Base-by-base conservation (phyloP, 1,140 invertebrate species). In the Lepidotrigona ventralis region DNA sequence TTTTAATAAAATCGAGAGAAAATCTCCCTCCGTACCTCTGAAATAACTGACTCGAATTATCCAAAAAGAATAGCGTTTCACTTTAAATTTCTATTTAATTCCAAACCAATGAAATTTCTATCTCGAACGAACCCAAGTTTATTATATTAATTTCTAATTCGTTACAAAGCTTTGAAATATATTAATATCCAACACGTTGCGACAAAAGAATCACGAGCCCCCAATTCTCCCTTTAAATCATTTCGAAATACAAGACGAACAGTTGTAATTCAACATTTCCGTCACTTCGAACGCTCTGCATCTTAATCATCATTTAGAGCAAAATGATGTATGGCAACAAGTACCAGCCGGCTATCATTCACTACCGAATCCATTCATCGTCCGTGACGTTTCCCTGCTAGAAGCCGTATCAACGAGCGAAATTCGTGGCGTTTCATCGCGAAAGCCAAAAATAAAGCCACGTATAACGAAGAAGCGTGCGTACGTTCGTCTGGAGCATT, bases 201-300 rank as follows among this genome's bases (percentile, higher is more conserved):
- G 19, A 39, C 14, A 46, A 70, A 46, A 70, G 33, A 46, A 0
- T 70, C 68, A 9, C 68, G 1, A 70, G 3, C 14, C 15, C 15
- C 6, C 33, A 46, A 0, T 53, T 1, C n/a, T 15, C 9, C 9
- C 6, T 8, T 8, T 26, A 72, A 72, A 0, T 46, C 8, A 46
- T 0, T 6, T 72, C 19, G n/a, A 33, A 33, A 51, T n/a, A n/a
- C 46, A 26, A 71, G 9, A 53, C 70, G n/a, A 46, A 26, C 15
- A 26, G 1, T n/a, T 3, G 0, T 46, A 3, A 53, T 72, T 0
- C 4, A n/a, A 51, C n/a, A 21, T 26, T 53, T 53, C 12, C 46
- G 15, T 1, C 2, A 12, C 23, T 26, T 1, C 14, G 17, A 9
- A 11, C 46, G 2, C 1, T 0, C 17, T n/a, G 5, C 69, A n/a